These are phyloP conservation scores for Perca flavescens DNA, from an alignment of 2,113 vertebrate genomes.

Conservation along the genomic window DNA sequence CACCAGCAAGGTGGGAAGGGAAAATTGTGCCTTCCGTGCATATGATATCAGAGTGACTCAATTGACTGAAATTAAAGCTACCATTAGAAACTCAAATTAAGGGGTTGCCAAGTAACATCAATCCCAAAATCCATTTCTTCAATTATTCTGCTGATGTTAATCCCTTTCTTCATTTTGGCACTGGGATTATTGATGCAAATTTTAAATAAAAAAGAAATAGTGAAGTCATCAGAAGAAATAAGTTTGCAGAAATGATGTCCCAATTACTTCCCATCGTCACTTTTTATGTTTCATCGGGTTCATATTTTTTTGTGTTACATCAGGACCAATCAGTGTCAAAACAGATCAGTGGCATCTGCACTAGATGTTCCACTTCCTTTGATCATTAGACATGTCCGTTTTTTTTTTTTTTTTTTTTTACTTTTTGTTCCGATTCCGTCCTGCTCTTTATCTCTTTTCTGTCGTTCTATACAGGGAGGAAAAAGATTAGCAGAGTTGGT, in stretches of 20 bases:
- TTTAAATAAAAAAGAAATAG: conserved; percentile 47
- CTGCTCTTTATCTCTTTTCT: neutral
- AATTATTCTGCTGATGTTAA: conserved; percentile 61
- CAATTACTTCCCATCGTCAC: conserved; percentile 23
- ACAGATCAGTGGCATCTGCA: conserved; percentile 15
- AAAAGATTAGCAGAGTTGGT: neutral
- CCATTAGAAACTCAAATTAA: conserved; percentile 62
- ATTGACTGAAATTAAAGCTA: conserved; percentile 55
- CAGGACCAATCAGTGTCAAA: conserved; percentile 2
- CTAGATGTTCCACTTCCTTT: neutral
- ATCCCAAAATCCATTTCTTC: conserved; percentile 58
- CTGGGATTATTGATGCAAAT: conserved; percentile 66
- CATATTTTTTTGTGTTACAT: neutral
- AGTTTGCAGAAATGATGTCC: conserved; percentile 25
- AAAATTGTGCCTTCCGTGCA: conserved; percentile 6
- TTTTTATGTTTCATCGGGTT: conserved; percentile 8
- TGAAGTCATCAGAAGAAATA: conserved; percentile 44
- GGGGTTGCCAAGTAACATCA: conserved; percentile 64
- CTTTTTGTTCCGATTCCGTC: neutral
- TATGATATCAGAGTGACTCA: conserved; percentile 14
- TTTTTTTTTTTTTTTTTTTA: neutral
- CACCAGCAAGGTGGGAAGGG: conserved; percentile 9
- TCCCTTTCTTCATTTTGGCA: conserved; percentile 58
- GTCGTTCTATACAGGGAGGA: neutral
- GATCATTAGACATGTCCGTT: neutral